Conservation (phyloP, 2,888 invertebrate species). For the Tetropium fuscum region DNA sequence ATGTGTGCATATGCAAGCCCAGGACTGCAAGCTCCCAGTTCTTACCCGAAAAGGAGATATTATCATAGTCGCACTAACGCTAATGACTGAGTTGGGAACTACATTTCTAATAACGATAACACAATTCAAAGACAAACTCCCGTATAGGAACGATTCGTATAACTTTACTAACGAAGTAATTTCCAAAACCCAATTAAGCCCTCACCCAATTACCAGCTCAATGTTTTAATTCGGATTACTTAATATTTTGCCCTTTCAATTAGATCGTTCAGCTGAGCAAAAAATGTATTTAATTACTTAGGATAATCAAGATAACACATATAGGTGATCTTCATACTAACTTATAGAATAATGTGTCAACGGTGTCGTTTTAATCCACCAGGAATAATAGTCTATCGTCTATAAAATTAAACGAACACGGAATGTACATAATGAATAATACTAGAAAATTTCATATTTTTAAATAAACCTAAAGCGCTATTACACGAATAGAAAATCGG, state of each 20-base stretch:
- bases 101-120: conserved; percentile 51
- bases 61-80: conserved; percentile 38
- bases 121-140: conserved; percentile 48
- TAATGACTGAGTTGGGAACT: conserved; percentile 46
- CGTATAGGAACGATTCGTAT: conserved; percentile 39
- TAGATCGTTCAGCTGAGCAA: conserved; percentile 16
- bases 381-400: background rate
- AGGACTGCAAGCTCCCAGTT: too few relatives aligned
- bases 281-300: conserved; percentile 21
- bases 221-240: conserved; percentile 49
- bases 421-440: too few relatives aligned
- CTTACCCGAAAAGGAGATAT: conserved; percentile 9
- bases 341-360: background rate
- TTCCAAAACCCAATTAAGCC: conserved; percentile 53
- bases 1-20: too few relatives aligned
- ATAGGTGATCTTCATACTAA: background rate
- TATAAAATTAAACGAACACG: background rate
- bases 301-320: conserved; percentile 18
- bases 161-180: conserved; percentile 44
- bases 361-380: background rate
- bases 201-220: conserved; percentile 47
- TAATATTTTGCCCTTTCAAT: conserved; percentile 45
- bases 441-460: too few relatives aligned
- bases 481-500: too few relatives aligned
- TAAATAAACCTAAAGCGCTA: too few relatives aligned